Base-by-base conservation (phyloP, 2,113 vertebrate genomes). In the Chaetura pelagica region DNA sequence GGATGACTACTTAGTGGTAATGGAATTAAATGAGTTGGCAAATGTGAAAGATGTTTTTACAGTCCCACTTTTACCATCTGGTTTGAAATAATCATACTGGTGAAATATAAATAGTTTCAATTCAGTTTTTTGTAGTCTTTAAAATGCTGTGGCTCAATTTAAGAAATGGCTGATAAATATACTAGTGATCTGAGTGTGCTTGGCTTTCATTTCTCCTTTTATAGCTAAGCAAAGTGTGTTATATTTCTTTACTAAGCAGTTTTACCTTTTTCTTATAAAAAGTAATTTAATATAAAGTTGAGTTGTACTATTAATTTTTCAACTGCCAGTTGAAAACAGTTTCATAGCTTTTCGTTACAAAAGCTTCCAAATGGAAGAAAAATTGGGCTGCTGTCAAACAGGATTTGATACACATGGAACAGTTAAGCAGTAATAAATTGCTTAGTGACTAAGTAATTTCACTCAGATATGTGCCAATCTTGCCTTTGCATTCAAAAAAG, bases 361-460 rank as follows among this genome's bases (percentile, higher is more conserved):
- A 94, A 95, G 48, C 92, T 94, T 88, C 90, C 90, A 91, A 94
- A 84, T 86, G 90, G 84, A 89, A 84, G 61, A 66, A 95, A 76
- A 93, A 54, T 32, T 89, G 83, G 86, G 58, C 76, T 93, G 74
- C 93, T 85, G 75, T 94, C 91, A 91, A 74, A 55, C 49, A 84
- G 78, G 87, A 93, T 95, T 96, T 94, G 84, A 64, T 97, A 76
- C 82, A 84, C 71, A 95, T 93, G 89, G 94, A 95, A 95, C 92
- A 97, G 93, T 93, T 96, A 96, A 95, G 87, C 82, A 93, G 90
- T 87, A 93, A 91, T 92, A 97, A 95, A 95, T 94, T 95, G 76
- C 85, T 44, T 87, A 84, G 90, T 92, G 89, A 95, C 88, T 84
- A 76, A 90, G 54, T 93, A 92, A 96, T 96, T 95, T 95, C 76